phyloP scores from a whole-genome alignment of 1,140 invertebrate genomes.

The Aphidius ervi region DNA sequence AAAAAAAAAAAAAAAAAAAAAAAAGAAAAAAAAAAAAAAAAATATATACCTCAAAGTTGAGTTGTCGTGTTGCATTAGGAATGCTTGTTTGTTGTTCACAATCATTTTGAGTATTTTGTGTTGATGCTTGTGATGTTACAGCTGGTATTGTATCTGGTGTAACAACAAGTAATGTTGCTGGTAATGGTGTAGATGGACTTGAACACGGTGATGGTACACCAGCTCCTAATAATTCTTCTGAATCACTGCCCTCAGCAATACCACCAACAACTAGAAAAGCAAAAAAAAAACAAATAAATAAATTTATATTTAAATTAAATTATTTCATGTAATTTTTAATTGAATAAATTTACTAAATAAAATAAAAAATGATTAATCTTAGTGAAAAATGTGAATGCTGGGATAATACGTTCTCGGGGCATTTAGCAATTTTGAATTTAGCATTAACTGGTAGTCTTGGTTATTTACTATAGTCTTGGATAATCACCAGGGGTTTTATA shows the following conservation, averaged over 20 bases:
- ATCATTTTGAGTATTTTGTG: slow-evolving; percentile 37
- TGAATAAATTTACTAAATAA: too few relatives aligned
- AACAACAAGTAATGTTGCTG: slow-evolving; percentile 25
- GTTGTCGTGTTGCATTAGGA: slow-evolving; percentile 43
- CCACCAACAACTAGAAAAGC: slow-evolving; percentile 42
- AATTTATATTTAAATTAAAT: too few relatives aligned
- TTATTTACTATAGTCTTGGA: slow-evolving; percentile 26
- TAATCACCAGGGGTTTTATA: slow-evolving; percentile 26
- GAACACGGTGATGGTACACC: slow-evolving; percentile 41
- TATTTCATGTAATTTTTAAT: too few relatives aligned
- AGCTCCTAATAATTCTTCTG: slow-evolving; percentile 44
- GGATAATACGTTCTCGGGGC: too few relatives aligned
- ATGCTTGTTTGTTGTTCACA: slow-evolving; percentile 33
- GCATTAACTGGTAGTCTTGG: slow-evolving; percentile 23
- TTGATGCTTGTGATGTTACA: slow-evolving; percentile 25
- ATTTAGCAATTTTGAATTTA: slow-evolving; percentile 10
- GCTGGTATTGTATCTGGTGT: slow-evolving; percentile 35
- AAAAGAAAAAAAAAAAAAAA: not conserved
- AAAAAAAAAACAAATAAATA: slow-evolving; percentile 1
- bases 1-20: not conserved
- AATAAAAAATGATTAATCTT: too few relatives aligned
- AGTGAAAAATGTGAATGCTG: too few relatives aligned
- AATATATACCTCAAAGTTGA: slow-evolving; percentile 43
- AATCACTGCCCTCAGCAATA: slow-evolving; percentile 48
- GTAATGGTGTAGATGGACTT: slow-evolving; percentile 38